phyloP scores from a whole-genome alignment of 2,797 vertebrate species.

The Lagocephalus sceleratus region DNA sequence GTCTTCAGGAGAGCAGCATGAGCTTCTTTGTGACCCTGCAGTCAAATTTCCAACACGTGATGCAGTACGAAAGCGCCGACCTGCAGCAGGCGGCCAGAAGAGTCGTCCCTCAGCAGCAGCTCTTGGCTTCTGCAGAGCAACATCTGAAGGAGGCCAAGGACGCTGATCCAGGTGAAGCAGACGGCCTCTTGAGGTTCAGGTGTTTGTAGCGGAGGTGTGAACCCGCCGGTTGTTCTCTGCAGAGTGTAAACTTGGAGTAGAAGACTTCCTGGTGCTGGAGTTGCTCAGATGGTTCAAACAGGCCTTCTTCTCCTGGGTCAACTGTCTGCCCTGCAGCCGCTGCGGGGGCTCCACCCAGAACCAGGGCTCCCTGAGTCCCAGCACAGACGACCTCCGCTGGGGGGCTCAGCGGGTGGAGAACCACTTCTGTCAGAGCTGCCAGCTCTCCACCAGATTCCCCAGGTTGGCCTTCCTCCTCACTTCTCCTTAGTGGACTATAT shows the following conservation, averaged over 20 bases:
- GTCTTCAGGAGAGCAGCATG: slow-evolving; percentile 75
- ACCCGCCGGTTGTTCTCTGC: slow-evolving; percentile 11
- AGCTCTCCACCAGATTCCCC: slow-evolving; percentile 85
- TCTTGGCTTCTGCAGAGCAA: slow-evolving; percentile 75
- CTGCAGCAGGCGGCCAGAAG: slow-evolving; percentile 85
- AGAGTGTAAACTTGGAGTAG: slow-evolving; percentile 80
- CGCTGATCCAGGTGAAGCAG: slow-evolving; percentile 81
- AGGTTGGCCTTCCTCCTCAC: slow-evolving; percentile 67
- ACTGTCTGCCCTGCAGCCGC: slow-evolving; percentile 81
- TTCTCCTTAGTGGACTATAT: too few species aligned
- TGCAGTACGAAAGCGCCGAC: slow-evolving; percentile 83
- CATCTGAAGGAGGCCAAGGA: slow-evolving; percentile 77
- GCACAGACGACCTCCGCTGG: slow-evolving; percentile 85
- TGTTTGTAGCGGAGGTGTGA: too few species aligned
- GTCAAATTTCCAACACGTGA: slow-evolving; percentile 85
- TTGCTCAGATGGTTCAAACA: slow-evolving; percentile 93
- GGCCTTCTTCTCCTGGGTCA: slow-evolving; percentile 93
- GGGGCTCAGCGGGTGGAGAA: slow-evolving; percentile 86
- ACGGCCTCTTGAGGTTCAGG: too few species aligned
- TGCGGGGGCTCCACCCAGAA: slow-evolving; percentile 83
- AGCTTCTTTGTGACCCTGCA: slow-evolving; percentile 82
- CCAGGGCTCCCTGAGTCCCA: slow-evolving; percentile 72
- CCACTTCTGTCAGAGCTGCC: slow-evolving; percentile 86
- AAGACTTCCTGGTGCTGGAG: slow-evolving; percentile 91
- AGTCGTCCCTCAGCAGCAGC: slow-evolving; percentile 79